Evolutionary conservation across 2,797 vertebrate species (phyloP), one percentile per base, ranked within the genome.

Genomic region (Petrocephalus schoutedeni): DNA sequence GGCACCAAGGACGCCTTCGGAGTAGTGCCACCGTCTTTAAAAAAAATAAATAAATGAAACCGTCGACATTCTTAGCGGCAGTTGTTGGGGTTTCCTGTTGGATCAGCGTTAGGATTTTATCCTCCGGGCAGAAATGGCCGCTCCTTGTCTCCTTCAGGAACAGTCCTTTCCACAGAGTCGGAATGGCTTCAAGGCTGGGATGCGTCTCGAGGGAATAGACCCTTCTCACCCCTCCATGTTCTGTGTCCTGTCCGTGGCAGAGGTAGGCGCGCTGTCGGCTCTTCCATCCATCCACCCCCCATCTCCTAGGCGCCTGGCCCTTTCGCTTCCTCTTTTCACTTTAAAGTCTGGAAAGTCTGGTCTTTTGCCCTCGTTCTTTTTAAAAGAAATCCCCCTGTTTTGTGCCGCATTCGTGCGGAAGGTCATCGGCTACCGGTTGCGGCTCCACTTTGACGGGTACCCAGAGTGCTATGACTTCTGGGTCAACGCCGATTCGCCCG

Each of bases 381-480:
- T 23, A 54, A 56, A 53, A 7, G 23, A 57, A 54, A 16, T 6
- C 0, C 53, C 53, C 23, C 32, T 45, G 28, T n/a, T 36, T 16
- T 54, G 10, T 71, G 5, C 6, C n/a, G 14, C 41, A 32, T 53
- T 83, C 19, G 41, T 56, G 14, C 56, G 23, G 28, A 53, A 98
- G 97, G 96, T 97, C 0, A 96, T 96, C 91, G 97, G 97, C 14
- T 96, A 93, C 90, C 94, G 96, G 58, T 89, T 98, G 61, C 93
- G 97, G 6, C 93, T 98, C 85, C 97, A 97, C 90, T 97, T 98
- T 0, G 97, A 98, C 3, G 95, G 96, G 0, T 98, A 95, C 92
- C 95, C 96, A 0, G 97, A 97, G 90, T 97, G 95, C 93, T 97
- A 97, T 41, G 96, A 97, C 93, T 98, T 98, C 92, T 98, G 97